Evolutionary conservation across 2,797 vertebrate genomes (phyloP), one percentile per base, ranked within the genome.

Genomic region (Falco berigora): DNA sequence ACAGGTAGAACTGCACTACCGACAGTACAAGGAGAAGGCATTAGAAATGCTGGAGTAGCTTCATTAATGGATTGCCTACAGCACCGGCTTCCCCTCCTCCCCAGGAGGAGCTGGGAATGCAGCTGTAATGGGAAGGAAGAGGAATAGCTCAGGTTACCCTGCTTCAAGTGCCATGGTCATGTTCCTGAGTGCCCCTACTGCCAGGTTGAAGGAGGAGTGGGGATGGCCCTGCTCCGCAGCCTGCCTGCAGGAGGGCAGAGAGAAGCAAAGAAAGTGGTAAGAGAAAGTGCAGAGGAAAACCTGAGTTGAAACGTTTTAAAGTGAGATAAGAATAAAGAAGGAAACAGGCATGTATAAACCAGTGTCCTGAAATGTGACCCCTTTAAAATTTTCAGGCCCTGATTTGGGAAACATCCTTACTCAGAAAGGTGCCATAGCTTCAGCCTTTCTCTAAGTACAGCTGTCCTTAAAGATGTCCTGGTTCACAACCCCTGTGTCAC

Each of bases 171-270:
- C 69, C 28, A 68, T 6, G 0, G 90, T 95, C 93, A 83, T 79
- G 59, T 95, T 97, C 86, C 91, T 97, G 80, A 97, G 90, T 68
- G 95, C 93, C 27, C 95, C 96, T 64, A 97, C 49, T 0, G 84
- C 94, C 67, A 98, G 74, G 50, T 95, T 97, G 94, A 97, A 98
- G 90, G 97, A 97, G n/a, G 95, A 94, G 11, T 81, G 83, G 3
- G 95, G 95, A 61, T 98, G 96, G 50, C 93, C 90, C 63, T 95
- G 94, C 34, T 73, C 77, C 2, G 96, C 97, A 52, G 96, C 97
- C 91, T 85, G 49, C 92, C 97, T 97, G 34, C 27, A 83, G 50
- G 12, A 53, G 16, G 85, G 27, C 75, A 42, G 85, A 88, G 11
- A 79, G 14, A 50, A 75, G 38, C 9, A 62, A 40, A 84, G 38